Base-by-base conservation (phyloP, 2,888 invertebrate genomes). In the Cheilosia urbana region DNA sequence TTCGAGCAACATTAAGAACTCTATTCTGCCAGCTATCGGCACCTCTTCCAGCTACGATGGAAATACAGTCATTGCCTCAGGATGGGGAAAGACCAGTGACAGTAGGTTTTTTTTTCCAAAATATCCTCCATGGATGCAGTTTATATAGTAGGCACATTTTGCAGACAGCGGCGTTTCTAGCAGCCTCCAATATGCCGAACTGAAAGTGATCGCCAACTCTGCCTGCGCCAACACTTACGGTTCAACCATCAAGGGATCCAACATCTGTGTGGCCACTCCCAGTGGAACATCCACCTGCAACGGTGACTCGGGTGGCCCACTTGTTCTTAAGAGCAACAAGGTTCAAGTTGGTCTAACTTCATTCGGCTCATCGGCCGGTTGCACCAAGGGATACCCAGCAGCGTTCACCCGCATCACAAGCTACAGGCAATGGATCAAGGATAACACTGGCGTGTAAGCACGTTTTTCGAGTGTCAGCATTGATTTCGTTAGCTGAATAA, bases 381-480 rank as follows among this genome's bases (percentile, higher is more conserved):
- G 81, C 15, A 65, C 57, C 13, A 17, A 24, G 21, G 51, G 45
- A 15, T 65, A 40, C 0, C 76, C 81, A 19, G 49, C 15, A 60
- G 90, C 83, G n/a, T 91, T 90, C 84, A 90, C 91, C 42, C 89
- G 90, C 27, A 77, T 89, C 9, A 89, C 89, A 71, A 87, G 73
- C 78, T 90, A 89, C 87, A 79, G 89, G 45, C 82, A 81, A 42
- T 90, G 90, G 90, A 91, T 90, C 68, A 71, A 82, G 66, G 87
- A 87, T 0, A 84, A 88, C 45, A 87, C 89, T 65, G 89, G 87
- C 63, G 51, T 90, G 51, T 24, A 75, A 72, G 57, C 19, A 34
- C 9, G n/a, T 17, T n/a, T 6, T 27, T 13, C 5, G 5, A n/a
- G 4, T 51, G 24, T 24, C 4, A 13, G 3, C 13, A 9, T 11